Conservation (phyloP, 2,113 vertebrate species). For the Papio anubis region DNA sequence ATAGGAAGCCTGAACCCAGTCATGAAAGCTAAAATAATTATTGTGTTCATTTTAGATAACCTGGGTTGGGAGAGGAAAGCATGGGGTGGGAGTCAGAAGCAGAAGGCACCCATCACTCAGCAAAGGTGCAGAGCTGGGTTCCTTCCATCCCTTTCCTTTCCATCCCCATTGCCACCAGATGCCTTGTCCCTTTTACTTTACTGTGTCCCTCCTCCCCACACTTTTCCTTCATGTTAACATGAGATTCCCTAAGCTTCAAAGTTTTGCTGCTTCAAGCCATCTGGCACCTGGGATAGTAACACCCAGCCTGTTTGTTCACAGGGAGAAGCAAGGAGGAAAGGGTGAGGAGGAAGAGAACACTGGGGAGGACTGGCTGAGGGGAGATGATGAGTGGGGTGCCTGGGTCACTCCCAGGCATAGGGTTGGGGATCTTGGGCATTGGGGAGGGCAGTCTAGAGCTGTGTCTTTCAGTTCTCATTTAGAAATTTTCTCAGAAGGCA, state of each 20-base stretch:
- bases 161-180: rapidly evolving
- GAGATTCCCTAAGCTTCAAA: neutral
- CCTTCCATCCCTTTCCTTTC: neutral
- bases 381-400: neutral
- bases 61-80: neutral
- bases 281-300: neutral
- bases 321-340: neutral
- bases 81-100: neutral
- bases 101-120: neutral
- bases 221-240: neutral
- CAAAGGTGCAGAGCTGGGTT: neutral
- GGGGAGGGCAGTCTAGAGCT: neutral
- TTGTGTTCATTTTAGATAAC: neutral
- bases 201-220: neutral
- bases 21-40: neutral
- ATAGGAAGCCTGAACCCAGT: neutral
- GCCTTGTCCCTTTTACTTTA: neutral
- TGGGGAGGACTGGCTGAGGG: neutral
- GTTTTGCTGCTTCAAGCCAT: neutral
- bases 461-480: neutral
- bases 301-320: neutral
- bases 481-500: neutral
- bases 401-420: neutral
- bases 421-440: too few relatives aligned
- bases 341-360: neutral